These are phyloP conservation scores for Tenodera sinensis DNA, from an alignment of 2,888 invertebrate genomes.

Conservation along the genomic window DNA sequence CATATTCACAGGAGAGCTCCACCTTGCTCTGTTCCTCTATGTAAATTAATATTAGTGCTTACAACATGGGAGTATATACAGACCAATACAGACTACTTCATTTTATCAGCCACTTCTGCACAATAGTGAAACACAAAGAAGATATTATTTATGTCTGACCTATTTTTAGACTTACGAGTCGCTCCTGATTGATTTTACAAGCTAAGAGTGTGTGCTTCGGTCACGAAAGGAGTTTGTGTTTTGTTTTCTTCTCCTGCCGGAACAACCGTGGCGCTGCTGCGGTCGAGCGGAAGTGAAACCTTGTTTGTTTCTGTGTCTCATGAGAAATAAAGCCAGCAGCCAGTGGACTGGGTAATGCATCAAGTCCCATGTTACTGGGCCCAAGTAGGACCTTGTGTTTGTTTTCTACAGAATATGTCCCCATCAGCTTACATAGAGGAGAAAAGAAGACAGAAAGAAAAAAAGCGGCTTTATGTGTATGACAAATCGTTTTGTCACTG, in stretches of 20 bases:
- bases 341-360: not conserved
- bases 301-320: not conserved
- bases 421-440: not conserved
- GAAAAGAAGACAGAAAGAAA: not conserved
- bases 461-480: not conserved
- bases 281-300: not conserved
- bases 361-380: not conserved
- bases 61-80: too few relatives aligned
- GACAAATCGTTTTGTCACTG: not conserved
- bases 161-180: not conserved
- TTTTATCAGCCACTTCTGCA: too few relatives aligned
- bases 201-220: not conserved
- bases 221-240: not conserved
- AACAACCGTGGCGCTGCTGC: not conserved
- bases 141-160: not conserved
- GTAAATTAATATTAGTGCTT: too few relatives aligned
- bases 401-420: not conserved
- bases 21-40: too few relatives aligned
- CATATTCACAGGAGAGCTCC: too few relatives aligned
- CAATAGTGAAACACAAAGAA: too few relatives aligned
- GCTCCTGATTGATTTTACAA: not conserved
- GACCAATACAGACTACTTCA: too few relatives aligned
- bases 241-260: not conserved
- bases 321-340: not conserved
- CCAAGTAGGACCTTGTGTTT: not conserved